Evolutionary conservation across 1,140 invertebrate species (phyloP), one percentile per base, ranked within the genome.

Genomic region (Drosophila carrolli): DNA sequence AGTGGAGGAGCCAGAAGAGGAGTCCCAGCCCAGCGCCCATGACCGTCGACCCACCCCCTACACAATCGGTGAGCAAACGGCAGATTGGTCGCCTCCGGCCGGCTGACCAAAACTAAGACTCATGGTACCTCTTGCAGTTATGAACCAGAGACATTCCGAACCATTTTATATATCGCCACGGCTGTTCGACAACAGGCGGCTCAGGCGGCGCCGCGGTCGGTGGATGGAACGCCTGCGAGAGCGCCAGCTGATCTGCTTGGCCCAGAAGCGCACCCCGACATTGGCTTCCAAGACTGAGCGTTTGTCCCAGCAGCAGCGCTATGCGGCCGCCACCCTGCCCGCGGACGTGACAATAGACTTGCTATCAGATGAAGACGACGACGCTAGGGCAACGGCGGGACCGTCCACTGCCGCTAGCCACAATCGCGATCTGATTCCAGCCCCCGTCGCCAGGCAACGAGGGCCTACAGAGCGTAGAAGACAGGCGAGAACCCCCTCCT

Each of bases 61-160:
- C 37, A 50, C 37, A 71, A 50, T 19, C 65, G 66, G 67, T 71
- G 19, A 70, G 48, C 38, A 43, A 5, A 5, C 19, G 5, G 6
- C 29, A 7, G 6, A 32, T 8, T 32, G 6, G 29, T 13, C 23
- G 19, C 19, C 16, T 4, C 9, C 14, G 3, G 2, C 14, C 16
- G 7, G 27, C 40, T 35, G 27, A 27, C 9, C 13, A 2, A n/a
- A 0, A 8, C 23, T 1, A 0, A 4, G 13, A 48, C 27, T 48
- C 1, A 19, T 23, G n/a, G 1, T 40, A 5, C 10, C 35, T 10
- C 5, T 65, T 46, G 10, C 55, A 77, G 81, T 59, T 58, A 88
- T 89, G 84, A 89, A 63, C 74, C 81, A 83, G 47, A 88, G 81
- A 90, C 90, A 91, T 91, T 91, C 90, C 90, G 81, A 81, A 75